Evolutionary conservation across 2,113 vertebrate genomes (phyloP), one percentile per base, ranked within the genome.

Genomic region (Mesembrinibis cayennensis): DNA sequence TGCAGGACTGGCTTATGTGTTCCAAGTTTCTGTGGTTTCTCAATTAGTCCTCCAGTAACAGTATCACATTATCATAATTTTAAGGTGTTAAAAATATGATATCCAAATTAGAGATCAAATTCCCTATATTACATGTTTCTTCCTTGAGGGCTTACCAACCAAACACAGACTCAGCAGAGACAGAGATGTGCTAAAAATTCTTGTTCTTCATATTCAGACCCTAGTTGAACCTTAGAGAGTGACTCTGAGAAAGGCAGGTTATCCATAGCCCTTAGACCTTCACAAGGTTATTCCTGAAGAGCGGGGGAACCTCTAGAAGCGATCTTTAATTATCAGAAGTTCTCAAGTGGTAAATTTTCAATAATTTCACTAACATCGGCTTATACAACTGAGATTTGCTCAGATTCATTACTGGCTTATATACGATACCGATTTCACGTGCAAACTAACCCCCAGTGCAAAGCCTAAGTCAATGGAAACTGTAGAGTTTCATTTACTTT

Each of bases 101-200:
- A 94, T 89, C 92, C 94, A 96, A 96, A 97, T 94, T 92, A 96
- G 85, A 92, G 95, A 97, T 97, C 93, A 93, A 95, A 96, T 94
- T 94, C 93, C 78, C 66, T 70, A 42, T 87, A 71, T 82, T 89
- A 89, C 73, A 55, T 82, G 58, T 88, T 92, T 90, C 91, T 95
- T 96, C 90, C 95, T 95, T 44, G 55, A 95, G 95, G 97, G 97
- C 79, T 97, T 97, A 92, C 90, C 71, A 74, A 71, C 74, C 67
- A 73, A 91, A 70, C 27, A 80, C 52, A 95, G 78, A 34, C 69
- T 95, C 78, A 80, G 66, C 62, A 88, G 52, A 80, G 91, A 50
- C 2, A 3, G 66, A 80, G 67, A 78, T 38, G 52, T 59, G 55
- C 50, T 93, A 52, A 83, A 89, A 89, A 52, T 20, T 8, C 55